Evolutionary conservation across 2,888 invertebrate species (phyloP), one percentile per base, ranked within the genome.

Genomic region (Eristalis arbustorum): DNA sequence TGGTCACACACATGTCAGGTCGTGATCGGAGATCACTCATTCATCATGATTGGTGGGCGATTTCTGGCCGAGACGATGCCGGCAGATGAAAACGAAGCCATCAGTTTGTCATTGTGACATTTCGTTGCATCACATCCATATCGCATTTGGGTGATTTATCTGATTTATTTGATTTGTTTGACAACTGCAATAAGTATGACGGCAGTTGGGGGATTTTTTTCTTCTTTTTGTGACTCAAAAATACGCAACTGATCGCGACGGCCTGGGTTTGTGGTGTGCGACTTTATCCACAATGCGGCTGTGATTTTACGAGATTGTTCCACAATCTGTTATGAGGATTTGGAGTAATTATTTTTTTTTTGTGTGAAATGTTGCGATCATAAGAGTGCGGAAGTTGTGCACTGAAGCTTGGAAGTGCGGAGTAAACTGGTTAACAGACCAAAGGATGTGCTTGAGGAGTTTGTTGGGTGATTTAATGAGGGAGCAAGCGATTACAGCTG

Each of bases 311-410:
- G 66, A 28, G 69, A 28, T 11, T 37, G 68, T 37, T 28, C 6
- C n/a, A 63, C 18, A 49, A 69, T 67, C n/a, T 23, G 22, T 23
- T 10, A 73, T 49, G 56, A 22, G 28, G 25, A 49, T 67, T 71
- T 59, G 25, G 4, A 11, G 23, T 59, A 5, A 25, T 25, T 25
- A 25, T 25, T 25, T 25, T 25, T 25, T 25, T 57, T 25, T 59
- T 49, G n/a, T 49, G 67, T 56, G 61, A 66, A 73, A 72, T 34
- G 18, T 56, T 42, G 42, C 49, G n/a, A 62, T 34, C 62, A 56
- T 13, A 22, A 66, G 23, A 14, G 11, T 78, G 61, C 77, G 77
- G 83, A 77, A 83, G 59, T 69, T 40, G 77, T 77, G 56, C 77
- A 31, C 22, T 57, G 57, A 59, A 13, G 23, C 8, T 18, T 49